Percentiles rank a stretch among this genome's conserved stretches.
Evolutionary conservation across 1,140 invertebrate species (phyloP).

Genomic region (Grapholita molesta): DNA sequence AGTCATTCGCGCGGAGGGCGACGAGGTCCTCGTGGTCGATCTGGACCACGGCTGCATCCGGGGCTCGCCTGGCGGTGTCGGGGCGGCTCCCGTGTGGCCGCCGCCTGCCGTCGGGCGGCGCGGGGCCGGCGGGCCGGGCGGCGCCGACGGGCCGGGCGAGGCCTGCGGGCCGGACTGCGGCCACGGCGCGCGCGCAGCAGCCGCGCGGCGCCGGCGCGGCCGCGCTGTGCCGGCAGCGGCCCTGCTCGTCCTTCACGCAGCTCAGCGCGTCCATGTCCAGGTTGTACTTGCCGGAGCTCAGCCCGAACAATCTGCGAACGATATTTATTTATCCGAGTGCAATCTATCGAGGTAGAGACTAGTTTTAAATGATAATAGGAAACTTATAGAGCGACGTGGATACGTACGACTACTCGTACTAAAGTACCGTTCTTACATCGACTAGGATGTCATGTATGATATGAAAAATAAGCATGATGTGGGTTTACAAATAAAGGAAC

Average conservation of each 20-base stretch:
- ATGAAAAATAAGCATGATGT: too few relatives aligned
- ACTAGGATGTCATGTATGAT: too few relatives aligned
- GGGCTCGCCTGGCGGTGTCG: slow-evolving; percentile 39
- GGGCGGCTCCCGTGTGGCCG: slow-evolving; percentile 27
- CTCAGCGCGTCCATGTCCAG: slow-evolving; percentile 56
- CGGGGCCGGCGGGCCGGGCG: slow-evolving; percentile 46
- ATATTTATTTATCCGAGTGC: neutral
- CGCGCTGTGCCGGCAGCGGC: slow-evolving; percentile 57
- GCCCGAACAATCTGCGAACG: slow-evolving; percentile 56
- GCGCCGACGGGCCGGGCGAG: slow-evolving; percentile 45
- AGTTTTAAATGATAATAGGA: too few relatives aligned
- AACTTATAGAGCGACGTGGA: too few relatives aligned
- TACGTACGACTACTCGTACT: too few relatives aligned
- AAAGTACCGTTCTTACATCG: too few relatives aligned
- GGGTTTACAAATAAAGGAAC: too few relatives aligned
- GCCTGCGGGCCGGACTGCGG: too few relatives aligned
- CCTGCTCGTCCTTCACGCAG: slow-evolving; percentile 62
- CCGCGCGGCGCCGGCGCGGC: slow-evolving; percentile 32
- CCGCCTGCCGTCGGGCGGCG: slow-evolving; percentile 38
- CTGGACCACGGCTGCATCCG: slow-evolving; percentile 31
- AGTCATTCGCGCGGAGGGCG: neutral
- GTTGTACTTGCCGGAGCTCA: slow-evolving; percentile 62
- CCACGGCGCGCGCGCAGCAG: slow-evolving; percentile 43
- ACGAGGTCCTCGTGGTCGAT: slow-evolving; percentile 34
- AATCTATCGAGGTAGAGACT: neutral